These are phyloP conservation scores for Oryzias sinensis DNA, from an alignment of 2,797 vertebrate genomes.

Conservation along the genomic window DNA sequence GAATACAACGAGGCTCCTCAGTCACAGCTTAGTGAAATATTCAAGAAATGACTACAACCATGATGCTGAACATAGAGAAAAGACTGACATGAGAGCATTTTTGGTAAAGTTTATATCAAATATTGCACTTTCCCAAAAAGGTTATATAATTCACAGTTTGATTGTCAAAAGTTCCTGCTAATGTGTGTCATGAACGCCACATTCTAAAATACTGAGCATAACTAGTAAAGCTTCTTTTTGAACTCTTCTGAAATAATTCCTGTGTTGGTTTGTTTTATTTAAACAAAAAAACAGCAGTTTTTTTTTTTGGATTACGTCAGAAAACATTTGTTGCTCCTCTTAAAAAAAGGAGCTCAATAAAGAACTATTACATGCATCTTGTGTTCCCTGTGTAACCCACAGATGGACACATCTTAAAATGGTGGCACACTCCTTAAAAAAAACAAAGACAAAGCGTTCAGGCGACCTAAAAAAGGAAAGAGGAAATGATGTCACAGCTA, in stretches of 20 bases:
- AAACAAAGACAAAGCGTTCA: slow-evolving; percentile 36
- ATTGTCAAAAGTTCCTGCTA: slow-evolving; percentile 50
- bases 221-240: slow-evolving; percentile 50
- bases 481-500: slow-evolving; percentile 69
- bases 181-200: slow-evolving; percentile 24
- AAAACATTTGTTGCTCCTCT: slow-evolving; percentile 14
- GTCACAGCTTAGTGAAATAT: slow-evolving; percentile 30
- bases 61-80: slow-evolving; percentile 7
- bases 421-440: slow-evolving; percentile 47
- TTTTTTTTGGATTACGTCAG: slow-evolving; percentile 8
- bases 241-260: neutral
- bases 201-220: slow-evolving; percentile 29
- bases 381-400: slow-evolving; percentile 37
- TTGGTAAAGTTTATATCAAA: slow-evolving; percentile 47
- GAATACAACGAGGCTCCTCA: slow-evolving; percentile 17
- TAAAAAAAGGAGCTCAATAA: slow-evolving; percentile 7
- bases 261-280: neutral
- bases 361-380: neutral
- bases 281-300: neutral
- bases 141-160: slow-evolving; percentile 72
- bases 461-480: slow-evolving; percentile 63
- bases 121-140: slow-evolving; percentile 75
- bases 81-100: slow-evolving; percentile 21
- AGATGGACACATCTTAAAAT: slow-evolving; percentile 57
- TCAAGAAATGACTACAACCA: slow-evolving; percentile 6